phyloP scores from a whole-genome alignment of 2,797 vertebrate genomes.

The Sebastes iracundus region DNA sequence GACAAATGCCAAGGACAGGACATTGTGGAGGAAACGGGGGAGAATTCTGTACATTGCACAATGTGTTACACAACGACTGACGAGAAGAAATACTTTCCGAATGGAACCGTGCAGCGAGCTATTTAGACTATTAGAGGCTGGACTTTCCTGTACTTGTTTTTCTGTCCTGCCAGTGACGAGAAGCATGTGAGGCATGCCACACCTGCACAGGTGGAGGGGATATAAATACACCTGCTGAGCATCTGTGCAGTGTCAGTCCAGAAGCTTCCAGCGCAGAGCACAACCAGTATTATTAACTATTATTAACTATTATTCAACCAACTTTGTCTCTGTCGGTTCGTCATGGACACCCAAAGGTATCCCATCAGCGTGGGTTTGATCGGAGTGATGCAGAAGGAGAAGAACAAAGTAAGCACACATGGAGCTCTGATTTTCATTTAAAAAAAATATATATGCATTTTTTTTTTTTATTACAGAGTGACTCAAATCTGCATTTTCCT shows the following conservation, averaged over 20 bases:
- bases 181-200: neutral
- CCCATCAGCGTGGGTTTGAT: conserved; percentile 69
- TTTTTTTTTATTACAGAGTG: neutral
- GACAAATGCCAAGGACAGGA: too few relatives aligned
- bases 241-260: neutral
- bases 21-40: too few relatives aligned
- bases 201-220: neutral
- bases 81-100: too few relatives aligned
- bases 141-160: neutral
- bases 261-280: neutral
- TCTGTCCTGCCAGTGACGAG: too few relatives aligned
- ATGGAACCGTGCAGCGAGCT: too few relatives aligned
- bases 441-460: neutral
- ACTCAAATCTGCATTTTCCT: neutral
- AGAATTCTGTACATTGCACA: too few relatives aligned
- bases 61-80: too few relatives aligned
- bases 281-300: too few relatives aligned
- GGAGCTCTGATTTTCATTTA: rapidly evolving
- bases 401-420: conserved; percentile 70
- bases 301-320: too few relatives aligned
- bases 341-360: conserved; percentile 72
- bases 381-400: conserved; percentile 81
- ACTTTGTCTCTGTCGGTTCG: neutral
- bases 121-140: neutral
- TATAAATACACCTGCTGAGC: neutral